These are phyloP conservation scores for Leptobrachium leishanense DNA, from an alignment of 2,113 vertebrate species.

Conservation along the genomic window DNA sequence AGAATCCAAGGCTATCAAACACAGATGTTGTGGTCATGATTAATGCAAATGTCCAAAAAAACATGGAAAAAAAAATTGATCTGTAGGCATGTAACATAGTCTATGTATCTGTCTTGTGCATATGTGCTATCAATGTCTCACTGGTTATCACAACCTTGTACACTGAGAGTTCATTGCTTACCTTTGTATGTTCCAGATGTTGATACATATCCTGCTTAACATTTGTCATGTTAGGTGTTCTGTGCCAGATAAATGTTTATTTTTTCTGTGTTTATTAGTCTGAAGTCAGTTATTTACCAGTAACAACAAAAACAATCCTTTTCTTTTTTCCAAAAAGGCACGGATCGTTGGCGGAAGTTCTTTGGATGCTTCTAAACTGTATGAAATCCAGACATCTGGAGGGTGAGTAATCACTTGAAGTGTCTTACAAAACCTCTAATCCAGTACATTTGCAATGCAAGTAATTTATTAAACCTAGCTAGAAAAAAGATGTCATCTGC, in stretches of 20 bases:
- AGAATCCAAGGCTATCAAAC: slow-evolving; percentile 66
- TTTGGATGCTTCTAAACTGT: slow-evolving; percentile 72
- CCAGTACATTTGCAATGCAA: too few species aligned
- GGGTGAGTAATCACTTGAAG: slow-evolving; percentile 69
- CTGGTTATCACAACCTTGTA: slow-evolving; percentile 50
- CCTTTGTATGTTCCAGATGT: slow-evolving; percentile 48
- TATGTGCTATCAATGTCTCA: slow-evolving; percentile 44
- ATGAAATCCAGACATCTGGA: slow-evolving; percentile 70
- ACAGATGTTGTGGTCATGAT: slow-evolving; percentile 37
- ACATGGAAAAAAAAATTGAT: slow-evolving; percentile 21
- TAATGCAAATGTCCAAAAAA: slow-evolving; percentile 12
- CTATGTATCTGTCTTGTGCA: slow-evolving; percentile 8
- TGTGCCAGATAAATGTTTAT: slow-evolving; percentile 53
- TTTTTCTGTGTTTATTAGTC: too few species aligned
- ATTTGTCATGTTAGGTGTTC: slow-evolving; percentile 65
- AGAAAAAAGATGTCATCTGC: too few species aligned
- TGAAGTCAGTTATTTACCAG: too few species aligned
- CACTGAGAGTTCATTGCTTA: slow-evolving; percentile 52
- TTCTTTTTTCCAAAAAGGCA: slow-evolving; percentile 66
- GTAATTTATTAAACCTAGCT: too few species aligned
- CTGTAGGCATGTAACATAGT: slow-evolving; percentile 32
- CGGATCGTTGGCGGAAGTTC: slow-evolving; percentile 63
- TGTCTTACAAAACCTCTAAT: not conserved
- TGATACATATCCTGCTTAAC: slow-evolving; percentile 67
- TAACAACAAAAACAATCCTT: slow-evolving; percentile 23